Base-by-base conservation (phyloP, 2,888 invertebrate genomes). In the Pristionchus arcanus region DNA sequence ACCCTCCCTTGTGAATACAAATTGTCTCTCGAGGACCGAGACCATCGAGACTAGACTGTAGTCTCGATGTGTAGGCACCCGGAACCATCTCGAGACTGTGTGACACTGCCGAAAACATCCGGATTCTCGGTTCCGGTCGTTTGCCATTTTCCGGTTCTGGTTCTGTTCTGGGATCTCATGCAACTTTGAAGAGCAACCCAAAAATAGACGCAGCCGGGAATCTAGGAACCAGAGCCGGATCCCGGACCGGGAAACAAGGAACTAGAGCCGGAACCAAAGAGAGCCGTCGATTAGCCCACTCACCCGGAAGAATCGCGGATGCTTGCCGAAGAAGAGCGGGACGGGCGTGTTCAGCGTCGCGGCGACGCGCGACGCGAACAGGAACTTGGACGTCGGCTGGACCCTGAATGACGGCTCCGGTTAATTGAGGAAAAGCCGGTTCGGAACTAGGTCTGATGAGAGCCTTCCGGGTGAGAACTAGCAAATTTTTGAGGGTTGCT, bases 261-360 rank as follows among this genome's bases (percentile, higher is more conserved):
- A 15, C 25, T 7, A 63, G 25, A 28, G n/a, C n/a, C 25, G 68
- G 68, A 11, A 68, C 68, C 68, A 28, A 28, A 68, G 15, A 25
- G 63, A 63, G n/a, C 63, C n/a, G 63, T 13, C 34, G 31, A 34
- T 25, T 63, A 63, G 21, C 13, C 4, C 16, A 49, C 90, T 77
- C 16, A 93, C 93, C 90, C 94, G 92, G 90, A 93, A 94, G 77
- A 93, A 91, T n/a, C 93, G 90, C 16, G 94, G 93, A 90, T 92
- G 91, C 85, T 93, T 92, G 74, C 91, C 90, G 91, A 94, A 94
- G 59, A 94, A 90, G 28, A 91, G 81, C 53, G 91, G 92, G 90
- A 90, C 92, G 88, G 90, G 92, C 87, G 91, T 91, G 87, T 88
- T 90, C 77, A 91, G 31, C 55, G 90, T 86, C 31, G 90, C 88